These are phyloP conservation scores for Argentina silus DNA, from an alignment of 2,797 vertebrate species.

Conservation along the genomic window DNA sequence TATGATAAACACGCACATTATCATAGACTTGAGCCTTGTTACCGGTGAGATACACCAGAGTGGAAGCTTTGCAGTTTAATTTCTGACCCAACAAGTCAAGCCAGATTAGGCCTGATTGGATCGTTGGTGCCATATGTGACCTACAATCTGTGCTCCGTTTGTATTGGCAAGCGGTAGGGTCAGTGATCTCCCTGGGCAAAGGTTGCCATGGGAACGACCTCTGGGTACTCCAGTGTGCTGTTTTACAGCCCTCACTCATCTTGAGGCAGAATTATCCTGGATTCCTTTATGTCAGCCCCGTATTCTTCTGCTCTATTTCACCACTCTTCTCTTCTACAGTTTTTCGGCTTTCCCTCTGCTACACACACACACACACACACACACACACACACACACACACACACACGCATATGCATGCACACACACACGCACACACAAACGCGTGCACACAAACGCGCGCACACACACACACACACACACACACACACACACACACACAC, in stretches of 20 bases:
- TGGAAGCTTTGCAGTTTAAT: conserved; percentile 73
- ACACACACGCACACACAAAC: not conserved
- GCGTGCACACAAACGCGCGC: not conserved
- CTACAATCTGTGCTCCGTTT: conserved; percentile 75
- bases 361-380: not conserved
- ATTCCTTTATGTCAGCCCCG: conserved; percentile 70
- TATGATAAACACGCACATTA: conserved; percentile 54
- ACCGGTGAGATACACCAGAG: conserved; percentile 60
- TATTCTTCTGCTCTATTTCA: conserved; percentile 83
- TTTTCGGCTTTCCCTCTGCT: conserved; percentile 45
- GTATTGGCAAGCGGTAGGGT: conserved; percentile 70
- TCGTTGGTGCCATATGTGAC: conserved; percentile 81
- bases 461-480: conserved; percentile 19
- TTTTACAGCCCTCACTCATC: conserved; percentile 65
- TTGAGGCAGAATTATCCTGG: conserved; percentile 67
- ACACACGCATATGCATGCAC: not conserved
- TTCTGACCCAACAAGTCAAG: conserved; percentile 77
- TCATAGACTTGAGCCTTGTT: conserved; percentile 38
- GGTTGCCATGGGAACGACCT: conserved; percentile 87
- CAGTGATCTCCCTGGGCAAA: conserved; percentile 74
- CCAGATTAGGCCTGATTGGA: conserved; percentile 80
- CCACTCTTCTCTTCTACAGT: conserved; percentile 45
- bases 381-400: not conserved
- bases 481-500: conserved; percentile 39
- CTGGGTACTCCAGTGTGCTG: conserved; percentile 70